Evolutionary conservation across 2,113 vertebrate species (phyloP).

Genomic region (Aegotheles bennettii): DNA sequence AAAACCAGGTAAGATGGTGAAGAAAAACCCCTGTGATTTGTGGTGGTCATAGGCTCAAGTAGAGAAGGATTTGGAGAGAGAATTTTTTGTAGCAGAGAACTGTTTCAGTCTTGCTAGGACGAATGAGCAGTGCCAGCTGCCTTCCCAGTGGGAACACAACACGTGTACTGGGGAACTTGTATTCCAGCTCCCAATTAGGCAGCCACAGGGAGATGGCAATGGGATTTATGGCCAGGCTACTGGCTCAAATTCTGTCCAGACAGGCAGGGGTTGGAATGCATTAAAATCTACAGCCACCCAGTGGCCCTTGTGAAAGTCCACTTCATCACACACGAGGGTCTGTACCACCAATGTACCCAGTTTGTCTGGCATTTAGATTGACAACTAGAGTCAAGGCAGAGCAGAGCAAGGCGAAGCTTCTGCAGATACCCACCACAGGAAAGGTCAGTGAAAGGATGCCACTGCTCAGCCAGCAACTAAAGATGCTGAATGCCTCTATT

Average conservation of each 20-base stretch:
- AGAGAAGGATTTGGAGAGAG: not conserved
- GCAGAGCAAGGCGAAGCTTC: not conserved
- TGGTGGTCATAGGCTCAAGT: not conserved
- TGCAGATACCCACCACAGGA: not conserved
- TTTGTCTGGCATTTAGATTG: not conserved
- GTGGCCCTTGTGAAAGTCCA: not conserved
- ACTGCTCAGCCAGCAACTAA: not conserved
- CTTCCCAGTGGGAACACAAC: rapidly evolving
- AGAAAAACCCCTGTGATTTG: not conserved
- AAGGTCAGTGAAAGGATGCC: not conserved
- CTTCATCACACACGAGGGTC: not conserved
- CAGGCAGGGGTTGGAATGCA: not conserved
- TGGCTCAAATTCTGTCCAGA: not conserved
- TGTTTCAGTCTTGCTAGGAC: not conserved
- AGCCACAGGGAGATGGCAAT: not conserved
- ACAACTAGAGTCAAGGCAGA: not conserved
- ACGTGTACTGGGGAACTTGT: not conserved
- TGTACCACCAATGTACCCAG: not conserved
- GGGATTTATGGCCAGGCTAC: not conserved
- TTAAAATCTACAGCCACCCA: not conserved
- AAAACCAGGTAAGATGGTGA: not conserved
- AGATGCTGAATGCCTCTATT: not conserved
- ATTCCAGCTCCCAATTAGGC: not conserved
- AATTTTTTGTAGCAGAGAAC: not conserved
- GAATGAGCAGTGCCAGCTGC: not conserved